Evolutionary conservation across 2,888 invertebrate genomes (phyloP), one percentile per base, ranked within the genome.

Genomic region (Rhingia campestris): DNA sequence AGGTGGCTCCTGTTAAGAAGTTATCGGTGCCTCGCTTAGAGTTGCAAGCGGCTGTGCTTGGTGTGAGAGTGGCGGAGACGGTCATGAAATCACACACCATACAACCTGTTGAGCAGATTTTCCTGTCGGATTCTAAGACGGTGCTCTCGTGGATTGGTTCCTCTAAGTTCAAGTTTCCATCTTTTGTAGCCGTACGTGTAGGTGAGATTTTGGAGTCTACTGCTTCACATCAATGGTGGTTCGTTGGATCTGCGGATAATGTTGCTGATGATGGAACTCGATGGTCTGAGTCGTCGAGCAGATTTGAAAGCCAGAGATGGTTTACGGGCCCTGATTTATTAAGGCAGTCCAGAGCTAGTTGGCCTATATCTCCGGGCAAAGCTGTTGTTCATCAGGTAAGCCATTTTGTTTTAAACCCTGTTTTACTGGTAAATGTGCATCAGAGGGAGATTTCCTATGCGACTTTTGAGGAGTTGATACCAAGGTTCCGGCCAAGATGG

Each of bases 111-210:
- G 54, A 54, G 7, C 37, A 43, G 0, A 76, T 63, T 10, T 69
- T 69, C 30, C 12, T 76, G 10, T 69, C 76, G 4, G 76, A 76
- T 33, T 76, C 69, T n/a, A 69, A 22, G 45, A 76, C 61, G 3
- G 61, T 63, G 37, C 53, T 69, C 30, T 33, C 30, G 4, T 64
- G 49, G 64, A 56, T 74, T 4, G 4, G 37, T 54, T 64, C 73
- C 4, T 63, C 54, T 3, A 39, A 14, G 6, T 64, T 45, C 6
- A 74, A 64, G 32, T 74, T 64, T 37, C 58, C 9, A 22, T 22
- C 22, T 22, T 22, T 22, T 22, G 22, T 22, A 22, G 22, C 22
- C 1, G 22, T 22, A 22, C 2, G 22, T 22, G 22, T 22, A 2
- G 22, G 22, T 22, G 22, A 22, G 22, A 22, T 22, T 22, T 22